Conservation (phyloP, 2,888 invertebrate genomes). For the Meloe dianella region DNA sequence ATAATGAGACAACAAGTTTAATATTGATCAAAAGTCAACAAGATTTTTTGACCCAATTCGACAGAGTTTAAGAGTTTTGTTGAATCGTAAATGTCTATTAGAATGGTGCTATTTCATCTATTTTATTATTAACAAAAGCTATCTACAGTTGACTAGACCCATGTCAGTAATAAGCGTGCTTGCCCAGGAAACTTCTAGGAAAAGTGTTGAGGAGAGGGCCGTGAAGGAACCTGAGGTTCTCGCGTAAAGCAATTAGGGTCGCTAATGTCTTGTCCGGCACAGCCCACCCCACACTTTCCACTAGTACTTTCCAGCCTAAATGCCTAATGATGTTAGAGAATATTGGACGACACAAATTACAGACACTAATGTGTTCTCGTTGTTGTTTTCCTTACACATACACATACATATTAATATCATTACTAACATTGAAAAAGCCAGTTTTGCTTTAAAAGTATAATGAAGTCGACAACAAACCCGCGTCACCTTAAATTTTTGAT, state of each 20-base stretch:
- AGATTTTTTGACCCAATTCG: not conserved
- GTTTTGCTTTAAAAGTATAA: constrained; percentile 43
- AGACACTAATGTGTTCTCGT: constrained; percentile 53
- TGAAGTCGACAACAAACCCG: constrained; percentile 45
- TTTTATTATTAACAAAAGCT: constrained; percentile 32
- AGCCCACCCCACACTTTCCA: constrained; percentile 55
- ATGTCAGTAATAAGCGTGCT: constrained; percentile 39
- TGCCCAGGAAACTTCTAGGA: not conserved
- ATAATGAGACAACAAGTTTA: not conserved
- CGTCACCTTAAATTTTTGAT: constrained; percentile 46
- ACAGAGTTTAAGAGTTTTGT: not conserved
- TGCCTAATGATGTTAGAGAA: constrained; percentile 57
- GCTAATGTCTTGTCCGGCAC: constrained; percentile 59
- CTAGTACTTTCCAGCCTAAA: constrained; percentile 53
- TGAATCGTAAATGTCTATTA: not conserved
- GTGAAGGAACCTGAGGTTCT: constrained; percentile 42
- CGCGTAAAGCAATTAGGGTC: constrained; percentile 57
- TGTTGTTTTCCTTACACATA: constrained; percentile 40
- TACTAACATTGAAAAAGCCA: not conserved
- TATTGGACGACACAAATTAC: constrained; percentile 57
- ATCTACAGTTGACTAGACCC: constrained; percentile 38
- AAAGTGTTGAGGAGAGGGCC: constrained; percentile 23
- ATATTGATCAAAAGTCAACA: not conserved
- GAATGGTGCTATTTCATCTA: constrained; percentile 12
- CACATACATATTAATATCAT: not conserved